phyloP scores from a whole-genome alignment of 1,140 invertebrate genomes.

The Zaprionus kolodkinae region DNA sequence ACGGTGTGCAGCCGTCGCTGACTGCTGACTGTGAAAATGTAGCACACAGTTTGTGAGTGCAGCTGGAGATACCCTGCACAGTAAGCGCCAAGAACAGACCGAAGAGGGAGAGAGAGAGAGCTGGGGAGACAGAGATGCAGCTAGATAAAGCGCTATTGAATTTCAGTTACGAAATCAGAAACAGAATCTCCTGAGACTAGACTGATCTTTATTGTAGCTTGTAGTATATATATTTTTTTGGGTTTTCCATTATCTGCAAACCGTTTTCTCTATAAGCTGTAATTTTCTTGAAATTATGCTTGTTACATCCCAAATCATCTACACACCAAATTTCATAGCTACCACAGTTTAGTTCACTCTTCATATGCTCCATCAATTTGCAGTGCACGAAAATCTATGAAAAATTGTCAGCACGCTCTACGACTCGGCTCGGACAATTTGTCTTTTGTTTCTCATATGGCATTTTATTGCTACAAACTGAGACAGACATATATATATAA shows the following conservation, averaged over 20 bases:
- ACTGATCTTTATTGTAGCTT: neutral
- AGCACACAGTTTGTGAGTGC: conserved; percentile 48
- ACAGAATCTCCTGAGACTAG: neutral
- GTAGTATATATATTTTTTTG: neutral
- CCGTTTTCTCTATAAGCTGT: neutral
- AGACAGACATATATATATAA: conserved; percentile 3
- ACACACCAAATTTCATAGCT: neutral
- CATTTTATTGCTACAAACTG: conserved; percentile 47
- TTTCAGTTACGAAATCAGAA: neutral
- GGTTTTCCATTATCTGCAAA: neutral
- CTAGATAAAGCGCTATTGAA: neutral
- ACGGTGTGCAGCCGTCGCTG: conserved; percentile 61
- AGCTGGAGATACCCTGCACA: conserved; percentile 26
- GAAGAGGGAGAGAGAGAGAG: neutral
- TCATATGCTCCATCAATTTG: conserved; percentile 13
- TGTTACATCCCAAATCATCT: neutral
- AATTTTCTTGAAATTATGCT: neutral
- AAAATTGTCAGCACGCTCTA: conserved; percentile 62
- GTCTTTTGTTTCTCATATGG: conserved; percentile 62
- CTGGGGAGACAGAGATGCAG: neutral
- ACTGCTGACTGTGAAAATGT: conserved; percentile 50
- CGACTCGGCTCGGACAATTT: conserved; percentile 51
- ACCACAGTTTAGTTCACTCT: neutral
- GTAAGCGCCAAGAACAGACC: neutral
- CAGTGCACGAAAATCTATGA: conserved; percentile 41